These are phyloP conservation scores for Spatulosminthurus flaviceps DNA, from an alignment of 2,888 invertebrate genomes.

Conservation along the genomic window DNA sequence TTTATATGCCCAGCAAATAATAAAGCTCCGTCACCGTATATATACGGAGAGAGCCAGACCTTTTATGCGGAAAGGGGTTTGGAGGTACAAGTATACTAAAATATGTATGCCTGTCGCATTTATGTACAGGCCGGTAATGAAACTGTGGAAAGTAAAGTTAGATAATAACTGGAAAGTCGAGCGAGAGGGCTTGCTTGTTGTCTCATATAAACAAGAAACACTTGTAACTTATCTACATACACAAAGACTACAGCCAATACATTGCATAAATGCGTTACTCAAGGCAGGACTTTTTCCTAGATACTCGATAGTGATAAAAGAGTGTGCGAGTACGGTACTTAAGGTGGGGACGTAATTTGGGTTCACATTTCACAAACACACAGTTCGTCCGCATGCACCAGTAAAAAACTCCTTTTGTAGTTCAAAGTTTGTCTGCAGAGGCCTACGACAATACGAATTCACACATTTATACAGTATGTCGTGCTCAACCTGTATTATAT, in stretches of 20 bases:
- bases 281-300: constrained; percentile 5
- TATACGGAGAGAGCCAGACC: no score
- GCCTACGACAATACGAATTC: constrained; percentile 39
- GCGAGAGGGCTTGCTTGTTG: neutral
- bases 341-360: constrained; percentile 9
- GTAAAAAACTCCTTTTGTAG: constrained; percentile 40
- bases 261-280: constrained; percentile 14
- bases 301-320: constrained; percentile 13
- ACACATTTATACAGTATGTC: constrained; percentile 9
- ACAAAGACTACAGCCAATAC: neutral
- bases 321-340: constrained; percentile 7
- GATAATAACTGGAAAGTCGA: no score
- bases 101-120: no score
- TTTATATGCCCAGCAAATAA: no score
- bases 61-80: no score
- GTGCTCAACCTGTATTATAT: neutral
- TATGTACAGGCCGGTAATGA: no score
- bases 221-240: neutral
- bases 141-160: no score
- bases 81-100: no score
- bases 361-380: neutral
- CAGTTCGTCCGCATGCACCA: constrained; percentile 42
- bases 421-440: constrained; percentile 41
- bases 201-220: neutral
- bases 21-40: no score